Percentiles rank a stretch among this genome's conserved stretches.
Evolutionary conservation across 2,888 invertebrate genomes (phyloP).

Genomic region (Chymomyza fuscimana): DNA sequence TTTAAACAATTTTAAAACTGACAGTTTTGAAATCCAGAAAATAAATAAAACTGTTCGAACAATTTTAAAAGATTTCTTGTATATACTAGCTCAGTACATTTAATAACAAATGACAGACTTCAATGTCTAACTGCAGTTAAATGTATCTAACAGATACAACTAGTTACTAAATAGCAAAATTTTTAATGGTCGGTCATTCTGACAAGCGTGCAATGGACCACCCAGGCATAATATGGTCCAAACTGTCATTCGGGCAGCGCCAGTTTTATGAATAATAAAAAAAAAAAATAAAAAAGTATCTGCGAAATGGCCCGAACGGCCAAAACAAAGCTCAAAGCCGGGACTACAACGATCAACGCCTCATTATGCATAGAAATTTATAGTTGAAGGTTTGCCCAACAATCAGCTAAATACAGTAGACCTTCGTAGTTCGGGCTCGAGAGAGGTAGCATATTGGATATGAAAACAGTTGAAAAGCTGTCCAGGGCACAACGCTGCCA

Average conservation of each 20-base stretch:
- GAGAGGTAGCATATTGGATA: not conserved
- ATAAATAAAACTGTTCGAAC: too few species aligned
- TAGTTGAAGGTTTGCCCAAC: slow-evolving; percentile 34
- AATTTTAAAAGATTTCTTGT: too few species aligned
- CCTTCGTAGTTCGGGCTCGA: not conserved
- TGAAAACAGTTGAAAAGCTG: not conserved
- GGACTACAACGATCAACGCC: slow-evolving; percentile 51
- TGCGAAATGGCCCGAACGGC: slow-evolving; percentile 6
- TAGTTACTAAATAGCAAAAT: too few species aligned
- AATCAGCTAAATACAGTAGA: slow-evolving; percentile 58
- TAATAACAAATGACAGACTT: too few species aligned
- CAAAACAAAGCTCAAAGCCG: not conserved
- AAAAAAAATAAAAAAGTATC: slow-evolving; percentile 1
- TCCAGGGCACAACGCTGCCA: not conserved
- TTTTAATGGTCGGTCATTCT: not conserved
- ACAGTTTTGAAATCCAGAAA: too few species aligned
- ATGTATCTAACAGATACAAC: too few species aligned
- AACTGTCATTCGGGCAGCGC: slow-evolving; percentile 9
- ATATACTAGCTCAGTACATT: too few species aligned
- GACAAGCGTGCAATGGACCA: not conserved
- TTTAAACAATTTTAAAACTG: too few species aligned
- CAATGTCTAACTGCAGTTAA: too few species aligned
- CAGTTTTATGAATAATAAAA: slow-evolving; percentile 13
- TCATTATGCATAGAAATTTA: slow-evolving; percentile 64
- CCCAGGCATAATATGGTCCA: slow-evolving; percentile 9